Percentiles rank a stretch among this genome's conserved stretches.
These are phyloP conservation scores for Leucoma salicis DNA, from an alignment of 2,888 invertebrate species.

Conservation along the genomic window DNA sequence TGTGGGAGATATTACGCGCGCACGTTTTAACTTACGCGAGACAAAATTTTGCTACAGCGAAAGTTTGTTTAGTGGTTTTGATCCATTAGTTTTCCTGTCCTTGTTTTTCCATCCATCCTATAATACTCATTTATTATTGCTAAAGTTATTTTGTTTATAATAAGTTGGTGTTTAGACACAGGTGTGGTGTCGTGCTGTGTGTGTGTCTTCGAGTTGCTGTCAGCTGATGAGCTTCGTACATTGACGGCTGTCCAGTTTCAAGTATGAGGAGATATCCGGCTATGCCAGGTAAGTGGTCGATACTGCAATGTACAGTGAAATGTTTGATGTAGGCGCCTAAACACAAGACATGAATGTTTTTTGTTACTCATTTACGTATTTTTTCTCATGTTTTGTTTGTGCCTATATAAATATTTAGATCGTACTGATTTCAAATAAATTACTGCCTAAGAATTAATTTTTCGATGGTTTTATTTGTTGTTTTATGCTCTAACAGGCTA, in stretches of 20 bases:
- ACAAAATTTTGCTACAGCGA: conserved; percentile 31
- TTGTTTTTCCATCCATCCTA: conserved; percentile 11
- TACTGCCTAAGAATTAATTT: too few relatives aligned
- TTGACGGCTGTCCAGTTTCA: conserved; percentile 42
- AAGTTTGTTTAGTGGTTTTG: conserved; percentile 30
- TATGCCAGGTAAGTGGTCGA: conserved; percentile 59
- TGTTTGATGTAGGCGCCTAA: too few relatives aligned
- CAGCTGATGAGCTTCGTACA: conserved; percentile 57
- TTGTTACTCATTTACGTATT: too few relatives aligned
- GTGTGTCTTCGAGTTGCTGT: conserved; percentile 50
- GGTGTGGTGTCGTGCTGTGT: conserved; percentile 62
- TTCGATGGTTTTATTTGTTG: too few relatives aligned
- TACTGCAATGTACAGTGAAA: not conserved
- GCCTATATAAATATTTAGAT: too few relatives aligned
- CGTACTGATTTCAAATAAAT: too few relatives aligned
- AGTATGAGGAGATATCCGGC: conserved; percentile 67
- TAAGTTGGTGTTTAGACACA: conserved; percentile 45
- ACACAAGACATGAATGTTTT: too few relatives aligned
- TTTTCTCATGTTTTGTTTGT: too few relatives aligned
- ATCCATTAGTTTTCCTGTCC: conserved; percentile 13
- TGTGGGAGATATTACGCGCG: conserved; percentile 47
- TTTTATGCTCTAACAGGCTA: too few relatives aligned
- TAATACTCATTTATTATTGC: conserved; percentile 22
- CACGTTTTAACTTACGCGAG: conserved; percentile 64
- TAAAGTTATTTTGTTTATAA: conserved; percentile 38